A percentile compares a stretch with the other conserved stretches of the same genome.
phyloP scores from a whole-genome alignment of 2,888 invertebrate genomes.

The Cylloceria caligata region DNA sequence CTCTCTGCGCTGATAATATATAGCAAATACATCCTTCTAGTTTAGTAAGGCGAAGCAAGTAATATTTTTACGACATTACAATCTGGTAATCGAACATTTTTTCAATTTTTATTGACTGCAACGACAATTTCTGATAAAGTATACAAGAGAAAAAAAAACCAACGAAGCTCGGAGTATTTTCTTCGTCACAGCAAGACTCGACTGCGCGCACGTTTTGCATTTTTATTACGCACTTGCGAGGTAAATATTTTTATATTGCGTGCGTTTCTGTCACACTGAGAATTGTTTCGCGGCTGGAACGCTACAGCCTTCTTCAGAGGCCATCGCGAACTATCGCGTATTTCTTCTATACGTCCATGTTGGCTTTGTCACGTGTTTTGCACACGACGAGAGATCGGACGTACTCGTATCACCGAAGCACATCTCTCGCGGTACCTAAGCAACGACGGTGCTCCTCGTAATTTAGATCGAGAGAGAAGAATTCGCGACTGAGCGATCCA shows the following conservation, averaged over 20 bases:
- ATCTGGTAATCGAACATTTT: not conserved
- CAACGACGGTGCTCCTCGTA: not conserved
- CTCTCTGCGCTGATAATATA: not conserved
- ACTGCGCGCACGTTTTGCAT: conserved; percentile 51
- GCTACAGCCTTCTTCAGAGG: conserved; percentile 18
- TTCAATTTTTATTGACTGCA: not conserved
- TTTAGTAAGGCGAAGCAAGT: not conserved
- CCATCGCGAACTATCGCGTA: conserved; percentile 19
- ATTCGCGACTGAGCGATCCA: not conserved
- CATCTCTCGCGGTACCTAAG: not conserved
- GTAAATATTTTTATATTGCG: not conserved
- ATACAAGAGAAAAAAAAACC: conserved; percentile 24
- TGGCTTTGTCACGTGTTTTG: conserved; percentile 22
- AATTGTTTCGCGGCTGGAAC: conserved; percentile 21
- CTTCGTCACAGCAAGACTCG: conserved; percentile 34
- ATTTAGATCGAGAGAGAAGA: conserved; percentile 4
- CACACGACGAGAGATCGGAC: conserved; percentile 13
- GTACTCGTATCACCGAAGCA: conserved; percentile 1
- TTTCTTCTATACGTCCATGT: not conserved
- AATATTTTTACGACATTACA: not conserved
- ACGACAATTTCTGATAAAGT: conserved; percentile 12
- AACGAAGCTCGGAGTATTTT: conserved; percentile 26
- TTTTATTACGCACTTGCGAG: conserved; percentile 47
- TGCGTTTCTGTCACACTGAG: conserved; percentile 5
- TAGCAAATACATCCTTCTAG: not conserved